phyloP scores from a whole-genome alignment of 2,888 invertebrate genomes.

The Gymnoscelis rufifasciata region DNA sequence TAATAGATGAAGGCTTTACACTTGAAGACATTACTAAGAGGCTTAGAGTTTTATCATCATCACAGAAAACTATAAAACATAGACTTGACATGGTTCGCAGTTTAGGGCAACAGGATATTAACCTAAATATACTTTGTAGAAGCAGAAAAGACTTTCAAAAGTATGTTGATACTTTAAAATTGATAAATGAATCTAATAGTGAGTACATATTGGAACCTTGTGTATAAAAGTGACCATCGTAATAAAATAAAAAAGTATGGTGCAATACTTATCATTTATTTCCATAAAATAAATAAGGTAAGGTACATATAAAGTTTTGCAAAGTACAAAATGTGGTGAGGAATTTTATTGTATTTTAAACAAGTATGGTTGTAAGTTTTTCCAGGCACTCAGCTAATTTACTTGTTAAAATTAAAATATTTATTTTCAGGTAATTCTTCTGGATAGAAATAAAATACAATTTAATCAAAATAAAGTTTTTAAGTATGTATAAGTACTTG shows the following conservation, averaged over 20 bases:
- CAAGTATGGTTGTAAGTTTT: too few species aligned
- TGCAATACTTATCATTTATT: slow-evolving; percentile 11
- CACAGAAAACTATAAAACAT: slow-evolving; percentile 74
- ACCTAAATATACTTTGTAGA: slow-evolving; percentile 77
- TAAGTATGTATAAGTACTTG: too few species aligned
- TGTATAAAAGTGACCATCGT: background rate
- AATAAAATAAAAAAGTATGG: slow-evolving; percentile 8
- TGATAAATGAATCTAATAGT: slow-evolving; percentile 26
- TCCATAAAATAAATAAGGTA: slow-evolving; percentile 6
- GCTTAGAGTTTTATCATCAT: slow-evolving; percentile 76
- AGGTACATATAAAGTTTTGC: background rate
- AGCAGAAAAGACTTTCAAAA: slow-evolving; percentile 77
- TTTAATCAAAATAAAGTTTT: background rate
- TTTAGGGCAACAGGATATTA: slow-evolving; percentile 65
- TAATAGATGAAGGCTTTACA: slow-evolving; percentile 73
- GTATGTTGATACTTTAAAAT: slow-evolving; percentile 55
- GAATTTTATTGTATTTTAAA: too few species aligned
- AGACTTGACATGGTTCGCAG: slow-evolving; percentile 71
- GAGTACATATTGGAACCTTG: slow-evolving; percentile 10
- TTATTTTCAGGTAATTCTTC: background rate
- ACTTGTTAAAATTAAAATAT: too few species aligned
- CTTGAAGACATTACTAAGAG: slow-evolving; percentile 74
- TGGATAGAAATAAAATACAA: background rate
- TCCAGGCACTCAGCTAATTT: too few species aligned
- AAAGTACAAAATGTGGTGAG: background rate